Evolutionary conservation across 2,888 invertebrate species (phyloP).

Genomic region (Drosophila maculinotata): DNA sequence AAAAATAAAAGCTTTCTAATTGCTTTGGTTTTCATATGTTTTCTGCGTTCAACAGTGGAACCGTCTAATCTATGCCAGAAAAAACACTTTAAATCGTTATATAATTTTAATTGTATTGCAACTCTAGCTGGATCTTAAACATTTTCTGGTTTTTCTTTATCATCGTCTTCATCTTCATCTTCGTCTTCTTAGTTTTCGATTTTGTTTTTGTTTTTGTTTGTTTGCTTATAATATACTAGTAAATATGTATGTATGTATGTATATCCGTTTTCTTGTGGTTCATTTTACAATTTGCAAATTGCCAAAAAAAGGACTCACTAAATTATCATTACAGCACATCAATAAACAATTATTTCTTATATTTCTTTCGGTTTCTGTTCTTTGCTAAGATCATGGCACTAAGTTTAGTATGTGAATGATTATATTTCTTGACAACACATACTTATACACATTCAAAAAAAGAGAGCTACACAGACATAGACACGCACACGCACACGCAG

Average conservation of each 20-base stretch:
- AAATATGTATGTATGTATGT: slow-evolving; percentile 30
- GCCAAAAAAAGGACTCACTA: slow-evolving; percentile 54
- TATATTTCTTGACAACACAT: slow-evolving; percentile 18
- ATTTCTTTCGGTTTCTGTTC: slow-evolving; percentile 20
- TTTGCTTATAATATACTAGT: slow-evolving; percentile 9
- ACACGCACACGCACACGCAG: slow-evolving; percentile 9
- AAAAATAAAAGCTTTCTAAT: slow-evolving; percentile 83
- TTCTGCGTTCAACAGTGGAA: slow-evolving; percentile 31
- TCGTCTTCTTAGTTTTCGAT: no score
- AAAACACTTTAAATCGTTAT: slow-evolving; percentile 40
- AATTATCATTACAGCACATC: slow-evolving; percentile 50
- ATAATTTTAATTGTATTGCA: slow-evolving; percentile 39
- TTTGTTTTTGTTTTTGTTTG: slow-evolving; percentile 2
- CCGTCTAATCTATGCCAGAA: slow-evolving; percentile 31
- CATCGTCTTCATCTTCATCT: not conserved
- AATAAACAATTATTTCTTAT: slow-evolving; percentile 43
- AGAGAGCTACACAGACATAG: slow-evolving; percentile 13
- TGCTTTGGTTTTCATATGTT: slow-evolving; percentile 76
- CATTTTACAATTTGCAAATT: slow-evolving; percentile 19
- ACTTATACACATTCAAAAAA: slow-evolving; percentile 22
- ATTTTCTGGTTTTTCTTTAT: not conserved
- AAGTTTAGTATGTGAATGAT: slow-evolving; percentile 48
- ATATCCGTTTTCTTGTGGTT: slow-evolving; percentile 27
- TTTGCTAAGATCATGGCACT: slow-evolving; percentile 60
- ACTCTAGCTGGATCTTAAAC: slow-evolving; percentile 20